phyloP scores from a whole-genome alignment of 64 coral and sea anemone species.

The Pocillopora damicornis region DNA sequence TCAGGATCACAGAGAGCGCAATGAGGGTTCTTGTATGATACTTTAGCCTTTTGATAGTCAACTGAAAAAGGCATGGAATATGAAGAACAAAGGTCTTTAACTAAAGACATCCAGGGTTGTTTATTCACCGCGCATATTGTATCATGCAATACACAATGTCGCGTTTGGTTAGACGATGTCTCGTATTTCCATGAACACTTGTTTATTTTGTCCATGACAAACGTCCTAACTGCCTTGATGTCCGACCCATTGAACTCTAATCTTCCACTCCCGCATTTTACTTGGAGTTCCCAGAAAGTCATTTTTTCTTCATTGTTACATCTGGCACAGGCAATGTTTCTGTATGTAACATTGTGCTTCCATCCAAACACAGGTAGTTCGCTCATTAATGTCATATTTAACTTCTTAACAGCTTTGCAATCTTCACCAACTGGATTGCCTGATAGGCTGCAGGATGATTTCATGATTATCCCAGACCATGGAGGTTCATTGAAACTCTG shows the following conservation, averaged over 20 bases:
- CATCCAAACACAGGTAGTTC: constrained; percentile 12
- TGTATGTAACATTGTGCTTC: constrained; percentile 4
- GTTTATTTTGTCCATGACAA: background rate
- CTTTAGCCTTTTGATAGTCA: background rate
- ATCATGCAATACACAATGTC: constrained; percentile 9
- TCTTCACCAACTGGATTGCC: background rate
- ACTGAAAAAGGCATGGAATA: constrained; percentile 17
- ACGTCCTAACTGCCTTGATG: background rate
- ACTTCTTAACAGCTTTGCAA: background rate
- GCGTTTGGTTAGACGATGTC: background rate
- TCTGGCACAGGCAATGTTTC: background rate
- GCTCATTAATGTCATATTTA: background rate
- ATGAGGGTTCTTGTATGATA: constrained; percentile 14
- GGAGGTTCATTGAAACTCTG: background rate
- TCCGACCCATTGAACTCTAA: background rate
- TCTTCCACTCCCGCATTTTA: background rate
- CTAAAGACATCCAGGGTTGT: background rate
- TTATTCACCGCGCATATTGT: background rate
- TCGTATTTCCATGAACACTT: constrained; percentile 15
- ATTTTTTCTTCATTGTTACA: background rate
- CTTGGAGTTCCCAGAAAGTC: background rate
- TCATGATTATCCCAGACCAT: constrained; percentile 9
- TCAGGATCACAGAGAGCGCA: constrained; percentile 24
- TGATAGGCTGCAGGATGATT: background rate
- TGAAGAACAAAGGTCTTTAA: constrained; percentile 21